A percentile compares a stretch with the other conserved stretches of the same genome.
phyloP scores from a whole-genome alignment of 2,797 vertebrate species.

The Hypotaenidia okinawae region DNA sequence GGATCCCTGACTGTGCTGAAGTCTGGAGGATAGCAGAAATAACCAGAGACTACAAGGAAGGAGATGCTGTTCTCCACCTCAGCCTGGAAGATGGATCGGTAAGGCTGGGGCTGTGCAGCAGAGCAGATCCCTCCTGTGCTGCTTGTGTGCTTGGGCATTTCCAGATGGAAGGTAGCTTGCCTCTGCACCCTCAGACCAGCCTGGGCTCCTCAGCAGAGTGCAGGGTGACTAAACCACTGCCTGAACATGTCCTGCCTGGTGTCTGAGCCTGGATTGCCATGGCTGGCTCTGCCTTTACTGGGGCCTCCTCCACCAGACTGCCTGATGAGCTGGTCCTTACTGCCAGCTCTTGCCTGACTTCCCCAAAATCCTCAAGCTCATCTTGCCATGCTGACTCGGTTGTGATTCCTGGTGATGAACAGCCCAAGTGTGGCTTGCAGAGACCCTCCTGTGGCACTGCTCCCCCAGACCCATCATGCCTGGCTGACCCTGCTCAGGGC shows the following conservation, averaged over 20 bases:
- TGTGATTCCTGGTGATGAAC: not conserved
- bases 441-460: not conserved
- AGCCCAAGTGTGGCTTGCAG: not conserved
- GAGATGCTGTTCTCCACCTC: constrained; percentile 72
- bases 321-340: fast-evolving
- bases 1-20: constrained; percentile 81
- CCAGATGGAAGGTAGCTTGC: not conserved
- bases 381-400: fast-evolving
- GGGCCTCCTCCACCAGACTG: not conserved
- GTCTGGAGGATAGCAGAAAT: constrained; percentile 82
- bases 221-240: not conserved
- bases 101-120: not conserved
- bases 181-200: not conserved
- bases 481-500: fast-evolving
- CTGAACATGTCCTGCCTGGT: not conserved
- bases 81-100: constrained; percentile 78
- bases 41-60: constrained; percentile 75
- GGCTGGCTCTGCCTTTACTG: fast-evolving
- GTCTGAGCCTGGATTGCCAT: fast-evolving
- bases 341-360: not conserved
- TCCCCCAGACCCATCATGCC: not conserved
- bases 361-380: not conserved
- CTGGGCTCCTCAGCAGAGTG: not conserved
- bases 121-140: not conserved
- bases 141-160: fast-evolving